Percentiles rank a stretch among this genome's conserved stretches.
Conservation (phyloP, 2,113 vertebrate species). For the Hepsetus odoe region DNA sequence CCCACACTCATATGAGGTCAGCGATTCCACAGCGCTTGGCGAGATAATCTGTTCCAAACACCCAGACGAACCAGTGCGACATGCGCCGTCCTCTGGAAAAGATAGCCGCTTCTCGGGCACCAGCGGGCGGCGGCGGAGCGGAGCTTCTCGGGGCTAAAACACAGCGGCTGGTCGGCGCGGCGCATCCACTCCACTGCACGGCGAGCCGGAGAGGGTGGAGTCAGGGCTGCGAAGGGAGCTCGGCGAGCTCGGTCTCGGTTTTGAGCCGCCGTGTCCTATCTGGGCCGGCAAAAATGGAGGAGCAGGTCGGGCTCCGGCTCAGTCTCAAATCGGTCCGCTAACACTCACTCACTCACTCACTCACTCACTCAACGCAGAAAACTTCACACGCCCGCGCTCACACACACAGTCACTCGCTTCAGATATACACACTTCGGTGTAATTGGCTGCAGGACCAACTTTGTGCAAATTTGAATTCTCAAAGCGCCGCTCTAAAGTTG, state of each 20-base stretch:
- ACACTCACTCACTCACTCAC: no score
- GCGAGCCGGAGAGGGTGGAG: no score
- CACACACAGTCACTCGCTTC: neutral
- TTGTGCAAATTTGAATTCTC: neutral
- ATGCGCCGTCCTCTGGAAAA: constrained; percentile 20
- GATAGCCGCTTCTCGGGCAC: constrained; percentile 29
- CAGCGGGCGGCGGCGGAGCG: constrained; percentile 1
- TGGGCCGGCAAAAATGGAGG: neutral
- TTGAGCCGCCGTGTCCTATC: neutral
- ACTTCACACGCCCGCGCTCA: no score
- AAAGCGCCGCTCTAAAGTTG: no score
- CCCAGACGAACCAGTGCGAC: neutral
- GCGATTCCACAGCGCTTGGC: constrained; percentile 45
- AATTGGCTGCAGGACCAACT: neutral
- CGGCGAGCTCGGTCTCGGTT: no score
- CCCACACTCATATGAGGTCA: constrained; percentile 70
- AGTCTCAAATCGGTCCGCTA: neutral
- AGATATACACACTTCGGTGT: neutral
- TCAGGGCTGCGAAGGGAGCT: no score
- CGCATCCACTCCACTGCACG: no score
- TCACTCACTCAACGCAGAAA: no score
- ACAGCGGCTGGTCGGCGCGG: neutral
- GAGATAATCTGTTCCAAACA: neutral
- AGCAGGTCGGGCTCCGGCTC: neutral
- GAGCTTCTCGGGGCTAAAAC: constrained; percentile 38